phyloP scores from a whole-genome alignment of 2,113 vertebrate genomes.

The Rhinolophus sinicus region DNA sequence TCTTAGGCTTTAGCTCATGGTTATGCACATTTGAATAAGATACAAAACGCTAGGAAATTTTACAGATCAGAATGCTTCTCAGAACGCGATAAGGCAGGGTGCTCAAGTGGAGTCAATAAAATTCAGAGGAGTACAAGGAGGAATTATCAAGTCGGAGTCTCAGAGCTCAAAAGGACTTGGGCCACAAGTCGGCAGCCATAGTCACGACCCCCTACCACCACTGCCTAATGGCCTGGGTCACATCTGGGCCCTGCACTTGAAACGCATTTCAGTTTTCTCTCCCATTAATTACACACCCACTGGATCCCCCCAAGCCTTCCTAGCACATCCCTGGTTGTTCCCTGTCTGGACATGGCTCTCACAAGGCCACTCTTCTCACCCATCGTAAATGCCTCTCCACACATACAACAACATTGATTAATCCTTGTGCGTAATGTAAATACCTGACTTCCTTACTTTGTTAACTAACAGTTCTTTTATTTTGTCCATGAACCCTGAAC shows the following conservation, averaged over 20 bases:
- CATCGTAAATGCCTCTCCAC: neutral
- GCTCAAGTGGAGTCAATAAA: neutral
- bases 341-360: neutral
- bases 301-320: neutral
- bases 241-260: neutral
- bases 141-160: neutral
- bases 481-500: neutral
- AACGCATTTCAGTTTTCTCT: neutral
- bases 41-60: neutral
- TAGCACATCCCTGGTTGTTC: neutral
- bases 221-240: neutral
- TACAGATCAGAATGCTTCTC: constrained; percentile 26
- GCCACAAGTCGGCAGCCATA: neutral
- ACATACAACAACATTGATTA: neutral
- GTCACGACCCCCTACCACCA: neutral
- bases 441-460: neutral
- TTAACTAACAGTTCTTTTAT: neutral
- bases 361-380: neutral
- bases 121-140: neutral
- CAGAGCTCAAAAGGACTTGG: neutral
- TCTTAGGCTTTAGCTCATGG: constrained; percentile 57
- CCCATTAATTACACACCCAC: neutral
- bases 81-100: neutral
- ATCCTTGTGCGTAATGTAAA: neutral
- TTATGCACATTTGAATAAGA: neutral